Evolutionary conservation across 2,113 vertebrate species (phyloP).

Genomic region (Spea multiplicata): DNA sequence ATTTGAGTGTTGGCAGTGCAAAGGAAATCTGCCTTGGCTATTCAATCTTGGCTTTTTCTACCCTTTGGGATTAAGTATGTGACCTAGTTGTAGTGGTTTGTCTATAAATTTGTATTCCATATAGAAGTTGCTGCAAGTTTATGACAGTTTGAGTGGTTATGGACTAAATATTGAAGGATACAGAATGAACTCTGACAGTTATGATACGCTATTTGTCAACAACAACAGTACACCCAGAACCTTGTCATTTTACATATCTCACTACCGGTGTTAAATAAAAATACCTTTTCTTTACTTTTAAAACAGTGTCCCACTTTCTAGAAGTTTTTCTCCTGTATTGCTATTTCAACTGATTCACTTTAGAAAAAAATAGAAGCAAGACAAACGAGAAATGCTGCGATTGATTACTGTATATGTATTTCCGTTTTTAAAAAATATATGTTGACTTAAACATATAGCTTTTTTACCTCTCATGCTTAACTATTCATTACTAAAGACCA

Average conservation of each 20-base stretch:
- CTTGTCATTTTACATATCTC: constrained; percentile 16
- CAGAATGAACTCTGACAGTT: constrained; percentile 44
- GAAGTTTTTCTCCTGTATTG: neutral
- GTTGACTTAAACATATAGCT: too few relatives aligned
- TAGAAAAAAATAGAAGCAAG: too few relatives aligned
- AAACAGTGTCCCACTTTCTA: constrained; percentile 9
- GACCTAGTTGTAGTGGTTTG: constrained; percentile 41
- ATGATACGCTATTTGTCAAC: constrained; percentile 39
- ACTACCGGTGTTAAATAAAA: constrained; percentile 6
- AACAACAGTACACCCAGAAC: constrained; percentile 10
- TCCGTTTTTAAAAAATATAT: too few relatives aligned
- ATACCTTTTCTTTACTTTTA: neutral
- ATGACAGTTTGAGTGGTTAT: constrained; percentile 43
- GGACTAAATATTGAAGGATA: constrained; percentile 37
- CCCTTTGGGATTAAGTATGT: constrained; percentile 33
- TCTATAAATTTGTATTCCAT: constrained; percentile 44
- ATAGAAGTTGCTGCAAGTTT: constrained; percentile 37
- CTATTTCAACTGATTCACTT: too few relatives aligned
- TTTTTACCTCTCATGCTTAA: too few relatives aligned
- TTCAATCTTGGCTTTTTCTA: constrained; percentile 14
- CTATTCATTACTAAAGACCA: too few relatives aligned
- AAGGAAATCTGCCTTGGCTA: neutral
- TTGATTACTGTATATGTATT: too few relatives aligned
- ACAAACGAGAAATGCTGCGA: too few relatives aligned
- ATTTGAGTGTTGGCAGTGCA: neutral